phyloP scores from a whole-genome alignment of 1,140 invertebrate species.

The Vanessa atalanta region DNA sequence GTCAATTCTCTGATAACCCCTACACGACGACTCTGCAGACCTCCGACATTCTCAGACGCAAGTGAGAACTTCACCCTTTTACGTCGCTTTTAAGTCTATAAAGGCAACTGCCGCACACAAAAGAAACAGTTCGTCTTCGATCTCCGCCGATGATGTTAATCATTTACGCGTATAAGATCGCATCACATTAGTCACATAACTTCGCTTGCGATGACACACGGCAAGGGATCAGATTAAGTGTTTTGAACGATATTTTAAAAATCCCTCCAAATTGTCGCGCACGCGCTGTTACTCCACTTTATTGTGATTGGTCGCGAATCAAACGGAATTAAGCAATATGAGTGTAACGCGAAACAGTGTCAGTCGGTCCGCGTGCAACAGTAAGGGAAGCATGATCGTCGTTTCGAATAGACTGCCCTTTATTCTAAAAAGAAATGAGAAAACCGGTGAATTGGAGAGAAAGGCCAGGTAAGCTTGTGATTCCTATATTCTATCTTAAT shows the following conservation, averaged over 20 bases:
- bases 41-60: slow-evolving; percentile 59
- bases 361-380: slow-evolving; percentile 75
- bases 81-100: slow-evolving; percentile 73
- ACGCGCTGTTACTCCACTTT: slow-evolving; percentile 51
- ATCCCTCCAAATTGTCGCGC: slow-evolving; percentile 64
- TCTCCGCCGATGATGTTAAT: slow-evolving; percentile 72
- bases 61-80: slow-evolving; percentile 67
- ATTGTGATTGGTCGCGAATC: slow-evolving; percentile 68
- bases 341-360: slow-evolving; percentile 65
- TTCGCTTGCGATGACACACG: slow-evolving; percentile 58
- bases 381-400: slow-evolving; percentile 90
- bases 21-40: slow-evolving; percentile 50
- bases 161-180: slow-evolving; percentile 44
- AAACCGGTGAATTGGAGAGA: slow-evolving; percentile 86
- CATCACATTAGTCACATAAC: slow-evolving; percentile 38
- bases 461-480: slow-evolving; percentile 86
- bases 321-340: slow-evolving; percentile 63
- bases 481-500: neutral
- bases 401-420: slow-evolving; percentile 95
- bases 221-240: slow-evolving; percentile 46
- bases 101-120: slow-evolving; percentile 65
- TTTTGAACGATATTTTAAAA: slow-evolving; percentile 56
- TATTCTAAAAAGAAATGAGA: slow-evolving; percentile 88
- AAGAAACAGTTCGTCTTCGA: slow-evolving; percentile 69
- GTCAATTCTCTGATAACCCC: slow-evolving; percentile 67